Evolutionary conservation across 2,113 vertebrate genomes (phyloP).

Genomic region (Ardeotis arabs): DNA sequence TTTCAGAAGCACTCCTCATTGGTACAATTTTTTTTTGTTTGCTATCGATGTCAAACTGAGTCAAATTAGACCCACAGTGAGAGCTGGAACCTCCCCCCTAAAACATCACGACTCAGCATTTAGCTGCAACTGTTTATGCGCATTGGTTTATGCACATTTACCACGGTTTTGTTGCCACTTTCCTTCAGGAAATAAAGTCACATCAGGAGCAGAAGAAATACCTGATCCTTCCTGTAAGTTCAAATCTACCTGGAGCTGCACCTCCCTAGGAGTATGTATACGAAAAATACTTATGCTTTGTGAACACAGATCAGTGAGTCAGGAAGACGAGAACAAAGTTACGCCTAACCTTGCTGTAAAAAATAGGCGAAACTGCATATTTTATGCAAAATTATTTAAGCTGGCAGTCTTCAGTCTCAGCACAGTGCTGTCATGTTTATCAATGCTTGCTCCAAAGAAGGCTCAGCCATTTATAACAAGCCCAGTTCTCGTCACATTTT

Average conservation of each 20-base stretch:
- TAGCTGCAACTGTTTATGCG: background rate
- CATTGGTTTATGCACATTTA: background rate
- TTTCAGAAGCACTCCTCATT: background rate
- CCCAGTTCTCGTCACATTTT: background rate
- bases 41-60: background rate
- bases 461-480: background rate
- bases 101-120: background rate
- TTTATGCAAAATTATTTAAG: too few species aligned
- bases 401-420: too few species aligned
- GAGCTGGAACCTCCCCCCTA: background rate
- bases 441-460: too few species aligned
- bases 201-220: background rate
- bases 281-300: background rate
- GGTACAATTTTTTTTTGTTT: background rate
- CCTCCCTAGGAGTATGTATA: fast-evolving
- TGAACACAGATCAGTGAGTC: background rate
- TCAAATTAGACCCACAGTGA: background rate
- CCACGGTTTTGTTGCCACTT: background rate
- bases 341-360: background rate
- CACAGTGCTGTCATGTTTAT: too few species aligned
- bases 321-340: background rate
- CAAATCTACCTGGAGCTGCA: background rate
- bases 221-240: background rate
- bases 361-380: background rate
- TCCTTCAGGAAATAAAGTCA: background rate